A percentile compares a stretch with the other conserved stretches of the same genome.
phyloP scores from a whole-genome alignment of 1,140 invertebrate species.

The Asobara japonica region DNA sequence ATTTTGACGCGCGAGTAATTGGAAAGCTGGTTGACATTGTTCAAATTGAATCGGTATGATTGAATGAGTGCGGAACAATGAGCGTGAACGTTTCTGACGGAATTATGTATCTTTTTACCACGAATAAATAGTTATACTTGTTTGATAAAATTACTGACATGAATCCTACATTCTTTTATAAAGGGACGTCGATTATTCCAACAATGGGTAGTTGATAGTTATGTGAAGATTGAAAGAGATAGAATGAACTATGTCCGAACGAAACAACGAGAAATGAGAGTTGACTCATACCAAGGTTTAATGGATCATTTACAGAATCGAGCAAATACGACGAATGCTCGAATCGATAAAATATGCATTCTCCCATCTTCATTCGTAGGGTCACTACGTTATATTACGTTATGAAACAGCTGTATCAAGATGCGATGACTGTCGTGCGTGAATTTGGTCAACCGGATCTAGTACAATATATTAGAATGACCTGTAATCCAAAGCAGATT shows the following conservation, averaged over 20 bases:
- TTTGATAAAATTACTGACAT: too few species aligned
- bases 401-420: constrained; percentile 35
- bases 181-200: background rate
- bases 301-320: constrained; percentile 24
- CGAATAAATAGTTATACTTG: too few species aligned
- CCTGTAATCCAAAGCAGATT: too few species aligned
- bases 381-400: constrained; percentile 31
- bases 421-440: constrained; percentile 23
- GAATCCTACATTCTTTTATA: background rate
- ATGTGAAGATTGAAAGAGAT: constrained; percentile 28
- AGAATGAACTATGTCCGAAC: constrained; percentile 35
- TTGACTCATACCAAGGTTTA: constrained; percentile 40
- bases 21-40: too few species aligned
- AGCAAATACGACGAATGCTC: constrained; percentile 34
- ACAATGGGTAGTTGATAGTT: constrained; percentile 4
- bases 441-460: constrained; percentile 21
- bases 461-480: constrained; percentile 12
- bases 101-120: too few species aligned
- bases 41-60: too few species aligned
- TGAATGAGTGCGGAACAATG: too few species aligned
- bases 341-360: constrained; percentile 36
- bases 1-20: too few species aligned
- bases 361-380: constrained; percentile 34
- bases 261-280: constrained; percentile 39
- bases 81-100: too few species aligned